Evolutionary conservation across 2,797 vertebrate species (phyloP).

Genomic region (Parotocinclus haroldoi): DNA sequence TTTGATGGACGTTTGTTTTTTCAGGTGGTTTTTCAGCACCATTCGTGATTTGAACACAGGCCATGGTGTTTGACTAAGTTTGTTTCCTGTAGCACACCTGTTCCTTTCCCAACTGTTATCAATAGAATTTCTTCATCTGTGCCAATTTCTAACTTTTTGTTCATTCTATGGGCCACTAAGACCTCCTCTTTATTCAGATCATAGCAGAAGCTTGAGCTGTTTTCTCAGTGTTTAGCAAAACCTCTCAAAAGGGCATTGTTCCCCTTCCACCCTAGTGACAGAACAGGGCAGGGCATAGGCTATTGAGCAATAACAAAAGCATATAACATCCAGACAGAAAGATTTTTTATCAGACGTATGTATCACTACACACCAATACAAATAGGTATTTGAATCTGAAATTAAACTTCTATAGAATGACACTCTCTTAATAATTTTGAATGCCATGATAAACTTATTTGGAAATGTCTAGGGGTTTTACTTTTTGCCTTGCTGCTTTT

Average conservation of each 20-base stretch:
- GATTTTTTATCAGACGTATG: neutral
- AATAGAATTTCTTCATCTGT: slow-evolving; percentile 15
- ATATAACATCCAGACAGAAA: neutral
- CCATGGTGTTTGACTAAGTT: slow-evolving; percentile 18
- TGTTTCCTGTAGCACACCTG: slow-evolving; percentile 58
- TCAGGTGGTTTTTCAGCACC: slow-evolving; percentile 4
- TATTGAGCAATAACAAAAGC: slow-evolving; percentile 9
- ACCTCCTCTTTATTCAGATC: slow-evolving; percentile 19
- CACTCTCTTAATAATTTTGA: neutral
- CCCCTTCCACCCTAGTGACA: neutral
- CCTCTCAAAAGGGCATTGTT: slow-evolving; percentile 28
- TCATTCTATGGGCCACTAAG: neutral
- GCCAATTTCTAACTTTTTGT: neutral
- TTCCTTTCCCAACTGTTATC: slow-evolving; percentile 59
- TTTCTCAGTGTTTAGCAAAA: slow-evolving; percentile 5
- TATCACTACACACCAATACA: neutral
- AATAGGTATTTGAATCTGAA: neutral
- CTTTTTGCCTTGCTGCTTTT: neutral
- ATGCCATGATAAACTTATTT: neutral
- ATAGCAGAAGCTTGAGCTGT: slow-evolving; percentile 2
- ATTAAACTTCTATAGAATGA: neutral
- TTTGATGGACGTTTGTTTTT: no score
- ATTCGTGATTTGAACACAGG: slow-evolving; percentile 18
- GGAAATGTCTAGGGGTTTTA: neutral
- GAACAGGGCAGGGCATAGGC: neutral